Base-by-base conservation (phyloP, 2,797 vertebrate species). In the Karalla daura region DNA sequence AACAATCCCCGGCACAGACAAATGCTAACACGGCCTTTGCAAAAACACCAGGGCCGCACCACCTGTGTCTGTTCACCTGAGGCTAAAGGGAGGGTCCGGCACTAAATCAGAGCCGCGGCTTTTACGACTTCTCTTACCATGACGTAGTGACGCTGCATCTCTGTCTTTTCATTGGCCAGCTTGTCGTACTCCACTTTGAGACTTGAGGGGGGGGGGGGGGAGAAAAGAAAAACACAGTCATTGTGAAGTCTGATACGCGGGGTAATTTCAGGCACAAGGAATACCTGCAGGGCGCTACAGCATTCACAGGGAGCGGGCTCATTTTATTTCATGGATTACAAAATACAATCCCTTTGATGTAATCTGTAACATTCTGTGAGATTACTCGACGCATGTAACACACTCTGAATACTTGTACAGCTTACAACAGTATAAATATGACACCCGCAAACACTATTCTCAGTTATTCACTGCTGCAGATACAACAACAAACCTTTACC, bases 101-200 rank as follows among this genome's bases (percentile, higher is more conserved):
- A n/a, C n/a, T 84, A 78, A 84, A 83, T 79, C 73, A 72, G 21
- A 65, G 13, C 55, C 61, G 61, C 5, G 10, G 67, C 33, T 71
- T 60, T 32, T 60, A 28, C 10, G 35, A 17, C 9, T 45, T 28
- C 45, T 54, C 96, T 97, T 88, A 98, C 96, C 96, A 98, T 98
- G 87, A 98, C 96, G 52, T 98, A 98, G 90, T 98, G 96, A 73
- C 96, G 95, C 91, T 98, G 96, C 96, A 98, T 98, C 90, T 98
- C 96, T 0, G 96, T 98, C 93, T 98, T 98, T 70, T 98, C 96
- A 72, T 96, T 98, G 52, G 96, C 96, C 88, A 98, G 94, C 81
- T 98, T 98, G 73, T 98, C 96, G 58, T 97, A 98, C 83, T 98
- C 96, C 93, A 98, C 96, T 95, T 98, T 98, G 46, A 98, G 94